Base-by-base conservation (phyloP, 1,140 invertebrate genomes). In the Platorchestia sp. region DNA sequence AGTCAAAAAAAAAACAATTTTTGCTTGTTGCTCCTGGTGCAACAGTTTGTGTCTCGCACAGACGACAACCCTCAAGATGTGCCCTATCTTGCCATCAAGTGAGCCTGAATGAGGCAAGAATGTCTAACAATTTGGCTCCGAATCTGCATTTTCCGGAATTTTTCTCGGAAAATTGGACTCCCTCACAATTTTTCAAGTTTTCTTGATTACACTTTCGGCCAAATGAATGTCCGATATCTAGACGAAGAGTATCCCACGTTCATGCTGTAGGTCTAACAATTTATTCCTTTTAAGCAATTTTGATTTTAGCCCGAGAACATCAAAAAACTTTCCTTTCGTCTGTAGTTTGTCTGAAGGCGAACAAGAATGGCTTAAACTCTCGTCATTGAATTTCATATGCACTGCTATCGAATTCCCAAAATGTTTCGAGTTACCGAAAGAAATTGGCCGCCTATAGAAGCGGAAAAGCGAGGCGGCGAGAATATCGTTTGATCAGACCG, bases 381-480 rank as follows among this genome's bases (percentile, higher is more conserved):
- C 91, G 91, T 93, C 91, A 93, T 93, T 93, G 91, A 93, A 93
- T 93, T 93, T 93, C 91, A 93, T 93, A 93, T 93, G 91, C 91
- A 93, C 91, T 40, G 45, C 91, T 93, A 93, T 93, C 91, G 91
- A 93, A 93, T 93, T 93, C 91, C 87, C 45, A 93, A 93, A 93
- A 93, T 93, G 91, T 93, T 93, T 93, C 91, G 91, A 45, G 91
- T 93, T 93, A 93, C 91, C 43, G 91, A 93, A 47, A 93, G 91
- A 93, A 93, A 93, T 93, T 93, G 91, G 91, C 43, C 43, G 91
- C 45, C 91, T 93, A 93, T 93, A 93, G 91, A 93, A 93, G 91
- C 45, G 45, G 45, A 93, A 45, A 93, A 93, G 44, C 43, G 43
- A 93, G 91, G 36, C 43, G n/a, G 43, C 91, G 91, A 45, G 91